Conservation (phyloP, 2,113 vertebrate genomes). For the Sinocyclocheilus grahami region DNA sequence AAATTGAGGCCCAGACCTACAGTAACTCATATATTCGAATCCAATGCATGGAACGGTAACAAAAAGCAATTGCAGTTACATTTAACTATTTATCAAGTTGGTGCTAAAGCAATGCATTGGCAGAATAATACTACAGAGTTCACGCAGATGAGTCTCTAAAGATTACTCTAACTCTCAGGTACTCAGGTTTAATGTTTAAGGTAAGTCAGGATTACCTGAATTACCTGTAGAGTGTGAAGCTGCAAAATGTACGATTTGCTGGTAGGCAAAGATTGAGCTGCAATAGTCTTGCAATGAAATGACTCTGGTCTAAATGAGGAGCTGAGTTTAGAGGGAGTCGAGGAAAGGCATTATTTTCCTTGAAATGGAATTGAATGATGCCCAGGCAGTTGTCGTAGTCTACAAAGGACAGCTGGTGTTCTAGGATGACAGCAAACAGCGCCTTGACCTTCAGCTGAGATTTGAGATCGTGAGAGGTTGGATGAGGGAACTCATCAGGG, state of each 20-base stretch:
- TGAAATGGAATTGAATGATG: constrained; percentile 10
- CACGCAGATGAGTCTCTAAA: not conserved
- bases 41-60: not conserved
- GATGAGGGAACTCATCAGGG: not conserved
- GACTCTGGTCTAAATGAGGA: not conserved
- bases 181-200: not conserved
- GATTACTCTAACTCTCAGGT: not conserved
- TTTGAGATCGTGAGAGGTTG: not conserved
- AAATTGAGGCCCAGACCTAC: not conserved
- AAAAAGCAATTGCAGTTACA: not conserved
- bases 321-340: not conserved
- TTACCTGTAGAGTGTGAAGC: not conserved
- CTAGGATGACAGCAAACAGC: constrained; percentile 19
- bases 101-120: not conserved
- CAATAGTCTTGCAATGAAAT: not conserved
- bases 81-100: not conserved
- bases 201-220: not conserved
- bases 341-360: not conserved
- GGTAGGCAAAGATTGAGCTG: not conserved
- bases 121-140: not conserved
- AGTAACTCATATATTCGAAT: not conserved
- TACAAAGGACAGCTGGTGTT: constrained; percentile 19
- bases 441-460: constrained; percentile 28
- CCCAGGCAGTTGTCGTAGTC: constrained; percentile 11
- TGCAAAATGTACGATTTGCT: not conserved